Percentiles rank a stretch among this genome's conserved stretches.
Conservation (phyloP, 2,888 invertebrate genomes). For the Kuschelorhynchus macadamiae region DNA sequence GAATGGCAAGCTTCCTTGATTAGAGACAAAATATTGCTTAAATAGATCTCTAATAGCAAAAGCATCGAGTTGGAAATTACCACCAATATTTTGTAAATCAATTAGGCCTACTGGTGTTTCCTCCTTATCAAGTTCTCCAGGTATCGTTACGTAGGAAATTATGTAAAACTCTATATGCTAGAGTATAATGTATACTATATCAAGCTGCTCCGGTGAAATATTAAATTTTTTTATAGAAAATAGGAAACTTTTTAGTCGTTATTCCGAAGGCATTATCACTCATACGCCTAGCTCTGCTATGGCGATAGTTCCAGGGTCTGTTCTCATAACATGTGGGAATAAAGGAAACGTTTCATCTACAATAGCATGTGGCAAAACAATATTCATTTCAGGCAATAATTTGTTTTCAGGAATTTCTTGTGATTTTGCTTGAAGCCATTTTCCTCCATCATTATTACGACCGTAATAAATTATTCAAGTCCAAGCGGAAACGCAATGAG, state of each 20-base stretch:
- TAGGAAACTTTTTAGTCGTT: slow-evolving; percentile 9
- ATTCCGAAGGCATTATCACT: slow-evolving; percentile 47
- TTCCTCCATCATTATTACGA: slow-evolving; percentile 40
- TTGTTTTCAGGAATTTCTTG: slow-evolving; percentile 39
- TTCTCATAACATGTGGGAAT: slow-evolving; percentile 40
- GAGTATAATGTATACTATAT: neutral
- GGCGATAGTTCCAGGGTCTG: slow-evolving; percentile 50
- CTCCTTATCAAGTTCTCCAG: slow-evolving; percentile 30
- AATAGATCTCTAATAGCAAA: slow-evolving; percentile 33
- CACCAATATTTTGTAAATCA: slow-evolving; percentile 29
- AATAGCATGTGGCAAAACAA: slow-evolving; percentile 45
- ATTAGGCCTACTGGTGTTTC: slow-evolving; percentile 25
- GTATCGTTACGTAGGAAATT: slow-evolving; percentile 19
- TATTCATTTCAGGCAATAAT: slow-evolving; percentile 32
- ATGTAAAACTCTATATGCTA: slow-evolving; percentile 20
- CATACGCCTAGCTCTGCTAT: slow-evolving; percentile 43
- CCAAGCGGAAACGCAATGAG: slow-evolving; percentile 46
- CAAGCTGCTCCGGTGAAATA: slow-evolving; percentile 7
- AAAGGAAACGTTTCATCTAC: slow-evolving; percentile 43
- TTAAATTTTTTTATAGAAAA: neutral
- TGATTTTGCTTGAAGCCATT: slow-evolving; percentile 21
- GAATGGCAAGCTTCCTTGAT: slow-evolving; percentile 19
- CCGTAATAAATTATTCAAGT: too few species aligned
- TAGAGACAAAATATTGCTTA: slow-evolving; percentile 35
- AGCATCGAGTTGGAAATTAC: slow-evolving; percentile 29